phyloP scores from a whole-genome alignment of 2,888 invertebrate species.

The Melanargia galathea region DNA sequence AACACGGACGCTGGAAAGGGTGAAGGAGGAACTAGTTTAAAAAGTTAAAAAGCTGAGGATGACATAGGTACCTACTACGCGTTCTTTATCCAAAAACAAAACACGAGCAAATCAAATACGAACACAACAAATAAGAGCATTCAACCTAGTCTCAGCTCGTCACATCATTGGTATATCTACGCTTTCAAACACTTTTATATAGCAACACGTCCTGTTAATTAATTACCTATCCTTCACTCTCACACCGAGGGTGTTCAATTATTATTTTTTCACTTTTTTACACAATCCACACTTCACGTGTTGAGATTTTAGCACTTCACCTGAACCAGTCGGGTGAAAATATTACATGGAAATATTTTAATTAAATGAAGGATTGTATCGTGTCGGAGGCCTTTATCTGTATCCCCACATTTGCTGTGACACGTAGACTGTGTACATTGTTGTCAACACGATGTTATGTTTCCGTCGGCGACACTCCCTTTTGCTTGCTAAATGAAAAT shows the following conservation, averaged over 20 bases:
- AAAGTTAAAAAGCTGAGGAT: too few species aligned
- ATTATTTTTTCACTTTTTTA: conserved; percentile 74
- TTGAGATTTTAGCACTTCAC: conserved; percentile 81
- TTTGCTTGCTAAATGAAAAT: conserved; percentile 15
- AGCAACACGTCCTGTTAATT: conserved; percentile 81
- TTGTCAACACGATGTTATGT: conserved; percentile 40
- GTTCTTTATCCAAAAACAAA: too few species aligned
- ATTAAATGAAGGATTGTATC: conserved; percentile 73
- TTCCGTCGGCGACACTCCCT: conserved; percentile 14
- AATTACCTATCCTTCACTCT: conserved; percentile 77
- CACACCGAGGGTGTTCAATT: conserved; percentile 75
- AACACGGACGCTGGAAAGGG: too few species aligned
- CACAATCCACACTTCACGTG: conserved; percentile 76
- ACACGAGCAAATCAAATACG: too few species aligned
- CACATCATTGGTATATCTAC: conserved; percentile 68
- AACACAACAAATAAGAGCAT: conserved; percentile 27
- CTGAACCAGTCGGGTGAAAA: conserved; percentile 73
- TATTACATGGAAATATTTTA: conserved; percentile 69
- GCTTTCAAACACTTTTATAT: conserved; percentile 70
- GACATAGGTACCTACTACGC: too few species aligned
- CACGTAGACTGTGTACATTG: conserved; percentile 42
- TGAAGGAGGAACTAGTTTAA: too few species aligned
- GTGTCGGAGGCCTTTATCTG: conserved; percentile 52
- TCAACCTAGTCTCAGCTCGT: conserved; percentile 38
- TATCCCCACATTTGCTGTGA: conserved; percentile 46